Base-by-base conservation (phyloP, 2,888 invertebrate genomes). In the Hirtodrosophila cameraria region DNA sequence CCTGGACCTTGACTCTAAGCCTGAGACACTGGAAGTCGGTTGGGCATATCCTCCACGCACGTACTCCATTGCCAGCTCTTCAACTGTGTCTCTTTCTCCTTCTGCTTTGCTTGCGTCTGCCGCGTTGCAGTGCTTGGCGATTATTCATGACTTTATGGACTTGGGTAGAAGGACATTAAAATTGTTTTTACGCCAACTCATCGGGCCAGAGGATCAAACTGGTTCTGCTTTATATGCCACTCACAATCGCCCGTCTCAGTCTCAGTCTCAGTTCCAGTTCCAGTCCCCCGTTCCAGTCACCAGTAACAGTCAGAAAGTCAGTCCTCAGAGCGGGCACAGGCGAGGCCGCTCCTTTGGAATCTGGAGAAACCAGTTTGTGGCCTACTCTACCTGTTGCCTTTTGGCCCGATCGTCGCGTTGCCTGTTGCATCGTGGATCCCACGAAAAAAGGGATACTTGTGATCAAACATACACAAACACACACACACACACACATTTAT, bases 111-210 rank as follows among this genome's bases (percentile, higher is more conserved):
- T 45, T 49, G 57, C 27, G 12, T 60, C 15, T n/a, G 18, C 36
- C 5, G n/a, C 12, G 13, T 16, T 18, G 46, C 36, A 30, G n/a
- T 11, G 49, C 43, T 52, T 58, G 65, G 54, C 75, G 81, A 82
- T 85, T 85, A 81, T 83, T 86, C 83, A 86, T 81, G 82, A 80
- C 71, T 86, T 81, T 86, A 81, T 86, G 86, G 84, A 78, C 59
- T 73, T 66, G 72, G 75, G 86, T 82, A 83, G 81, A 80, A 83
- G 83, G 83, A 83, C 83, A 83, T 83, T 83, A 83, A 82, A 83
- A 82, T 67, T 81, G 79, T 78, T 81, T 82, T 86, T 74, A 86
- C 83, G 83, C 84, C 83, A 83, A 83, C 83, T 86, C 83, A 86
- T 83, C 70, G 60, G 55, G 59, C 59, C 63, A 78, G 80, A 80